phyloP scores from a whole-genome alignment of 2,113 vertebrate species.

The Ancistrus triradiatus region DNA sequence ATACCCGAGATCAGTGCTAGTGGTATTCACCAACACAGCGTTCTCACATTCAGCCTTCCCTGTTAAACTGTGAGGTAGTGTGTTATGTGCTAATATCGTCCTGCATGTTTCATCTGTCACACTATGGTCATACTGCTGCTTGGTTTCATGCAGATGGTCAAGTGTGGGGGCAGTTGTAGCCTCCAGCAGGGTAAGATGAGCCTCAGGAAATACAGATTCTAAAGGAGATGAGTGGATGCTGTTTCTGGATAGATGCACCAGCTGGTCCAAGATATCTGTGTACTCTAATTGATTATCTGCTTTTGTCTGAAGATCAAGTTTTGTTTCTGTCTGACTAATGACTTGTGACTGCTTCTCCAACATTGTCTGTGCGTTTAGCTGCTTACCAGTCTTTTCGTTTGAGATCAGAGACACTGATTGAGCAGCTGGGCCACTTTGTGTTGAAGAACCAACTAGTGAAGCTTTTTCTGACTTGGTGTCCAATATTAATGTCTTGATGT shows the following conservation, averaged over 20 bases:
- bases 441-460: neutral
- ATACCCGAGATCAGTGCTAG: slow-evolving; percentile 39
- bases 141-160: slow-evolving; percentile 23
- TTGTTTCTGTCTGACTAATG: slow-evolving; percentile 26
- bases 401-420: neutral
- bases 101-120: slow-evolving; percentile 35
- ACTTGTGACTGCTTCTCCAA: slow-evolving; percentile 9
- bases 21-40: slow-evolving; percentile 48
- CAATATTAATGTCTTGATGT: neutral
- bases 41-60: slow-evolving; percentile 38
- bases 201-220: slow-evolving; percentile 41
- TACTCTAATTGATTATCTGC: slow-evolving; percentile 23
- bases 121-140: slow-evolving; percentile 51
- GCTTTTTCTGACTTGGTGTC: slow-evolving; percentile 9
- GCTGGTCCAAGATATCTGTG: slow-evolving; percentile 53
- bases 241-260: slow-evolving; percentile 50
- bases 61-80: slow-evolving; percentile 35
- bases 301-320: slow-evolving; percentile 35
- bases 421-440: slow-evolving; percentile 1
- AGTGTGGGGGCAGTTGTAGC: slow-evolving; percentile 48
- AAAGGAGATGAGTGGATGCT: slow-evolving; percentile 42
- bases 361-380: slow-evolving; percentile 26
- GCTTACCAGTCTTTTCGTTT: slow-evolving; percentile 11
- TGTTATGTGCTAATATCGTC: slow-evolving; percentile 40
- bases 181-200: slow-evolving; percentile 57